Evolutionary conservation across 2,113 vertebrate genomes (phyloP), one percentile per base, ranked within the genome.

Genomic region (Irena cyanogastra): DNA sequence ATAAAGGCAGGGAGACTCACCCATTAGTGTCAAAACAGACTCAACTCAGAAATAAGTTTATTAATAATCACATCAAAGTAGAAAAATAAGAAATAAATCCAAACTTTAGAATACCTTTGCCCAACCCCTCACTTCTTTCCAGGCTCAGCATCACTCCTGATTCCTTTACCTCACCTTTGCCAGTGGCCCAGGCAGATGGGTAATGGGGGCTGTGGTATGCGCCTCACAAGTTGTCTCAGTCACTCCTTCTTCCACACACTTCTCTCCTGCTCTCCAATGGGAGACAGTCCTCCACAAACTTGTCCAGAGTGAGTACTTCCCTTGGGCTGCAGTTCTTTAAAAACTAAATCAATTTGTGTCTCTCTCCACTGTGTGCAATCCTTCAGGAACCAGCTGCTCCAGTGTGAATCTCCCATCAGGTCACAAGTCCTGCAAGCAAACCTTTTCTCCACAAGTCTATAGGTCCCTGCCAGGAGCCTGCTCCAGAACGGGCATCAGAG

Each of bases 311-410:
- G 17, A 75, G 10, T 57, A 24, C 21, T 57, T 85, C 20, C 24
- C 20, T 26, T 49, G 42, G 42, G 8, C 8, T 57, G 9, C 20
- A 30, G 42, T 10, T 49, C 30, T 75, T 42, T 26, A 57, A 30
- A 49, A 57, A 42, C 4, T 6, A 13, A 21, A 26, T 35, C 9
- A 16, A 26, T 35, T 35, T 66, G 20, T 42, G 16, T 21, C 20
- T 21, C 44, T 31, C 7, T 50, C 42, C 31, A 31, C 30, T 30
- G 11, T 16, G 18, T 42, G 16, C 8, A 24, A 21, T 65, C 20
- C 16, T 57, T 49, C 0, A 0, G 30, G 50, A 65, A 11, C 24
- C 0, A 1, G 13, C 13, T 66, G 20, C 35, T 42, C 42, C 6
- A 3, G 10, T 8, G 6, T 35, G 26, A 42, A 35, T 57, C 7